Base-by-base conservation (phyloP, 2,888 invertebrate species). In the Thalpophila matura region DNA sequence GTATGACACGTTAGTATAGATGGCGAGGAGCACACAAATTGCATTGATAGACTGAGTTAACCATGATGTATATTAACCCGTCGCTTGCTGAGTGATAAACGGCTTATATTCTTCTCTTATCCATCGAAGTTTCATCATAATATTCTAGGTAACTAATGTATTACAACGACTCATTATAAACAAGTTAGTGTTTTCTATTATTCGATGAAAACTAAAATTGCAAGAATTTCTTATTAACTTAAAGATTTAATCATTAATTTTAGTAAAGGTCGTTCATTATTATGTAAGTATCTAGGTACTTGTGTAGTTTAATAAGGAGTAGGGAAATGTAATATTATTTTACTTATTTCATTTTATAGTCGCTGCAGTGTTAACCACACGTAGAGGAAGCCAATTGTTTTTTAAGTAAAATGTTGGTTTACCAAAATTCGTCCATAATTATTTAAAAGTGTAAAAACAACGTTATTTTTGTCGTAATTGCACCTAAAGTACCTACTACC, bases 31-130 rank as follows among this genome's bases (percentile, higher is more conserved):
- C 50, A 33, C 24, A 47, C 24, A 27, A 47, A 45, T 54, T 29
- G 18, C 40, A 33, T 56, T 31, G 37, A 65, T 53, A 49, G 16
- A 12, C 2, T 7, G n/a, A 46, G 47, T 26, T 54, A 18, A 58
- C 9, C 45, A 14, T 38, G 10, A 5, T 24, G n/a, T 12, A 35
- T n/a, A 7, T 47, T 35, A 50, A 69, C 42, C 27, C 18, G 16
- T 31, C 1, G 9, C 5, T 37, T 4, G 2, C 24, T 26, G 2
- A 1, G 7, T 46, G 37, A 60, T 53, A 49, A 40, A 24, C 0
- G 10, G 9, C 24, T 33, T 18, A 47, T 42, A 18, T 20, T 16
- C 3, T 10, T 31, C 18, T 27, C 1, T 24, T 14, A 22, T 7
- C 10, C 7, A n/a, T 12, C 4, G 5, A 40, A 1, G 1, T 27